Percentiles rank a stretch among this genome's conserved stretches.
Conservation (phyloP, 2,797 vertebrate species). For the Alosa sapidissima region DNA sequence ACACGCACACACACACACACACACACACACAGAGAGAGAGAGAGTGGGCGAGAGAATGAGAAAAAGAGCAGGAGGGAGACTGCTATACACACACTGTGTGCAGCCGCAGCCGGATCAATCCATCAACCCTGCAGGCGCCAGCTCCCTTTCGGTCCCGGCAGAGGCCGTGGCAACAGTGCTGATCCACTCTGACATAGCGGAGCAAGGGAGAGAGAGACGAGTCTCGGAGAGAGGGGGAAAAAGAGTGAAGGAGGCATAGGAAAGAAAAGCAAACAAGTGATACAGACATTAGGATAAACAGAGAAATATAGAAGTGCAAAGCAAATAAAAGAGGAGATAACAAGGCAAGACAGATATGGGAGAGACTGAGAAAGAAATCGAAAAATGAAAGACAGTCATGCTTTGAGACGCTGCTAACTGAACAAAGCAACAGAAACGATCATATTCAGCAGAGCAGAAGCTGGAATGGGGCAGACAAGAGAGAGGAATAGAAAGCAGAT, state of each 20-base stretch:
- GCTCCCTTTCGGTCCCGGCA: neutral
- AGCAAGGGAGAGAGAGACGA: neutral
- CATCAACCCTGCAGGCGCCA: constrained; percentile 39
- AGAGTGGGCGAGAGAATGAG: neutral
- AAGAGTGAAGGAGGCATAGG: neutral
- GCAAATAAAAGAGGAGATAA: neutral
- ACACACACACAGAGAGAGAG: neutral
- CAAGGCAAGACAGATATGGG: neutral
- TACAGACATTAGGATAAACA: neutral
- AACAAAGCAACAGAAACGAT: neutral
- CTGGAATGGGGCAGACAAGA: neutral
- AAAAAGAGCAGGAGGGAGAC: neutral
- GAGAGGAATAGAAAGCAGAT: neutral
- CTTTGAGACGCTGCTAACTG: neutral
- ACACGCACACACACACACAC: neutral
- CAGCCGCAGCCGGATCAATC: constrained; percentile 39
- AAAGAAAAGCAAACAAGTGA: constrained; percentile 17
- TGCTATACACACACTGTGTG: neutral
- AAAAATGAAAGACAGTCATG: neutral
- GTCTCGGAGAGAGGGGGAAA: neutral
- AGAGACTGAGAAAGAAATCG: neutral
- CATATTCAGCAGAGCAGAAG: neutral
- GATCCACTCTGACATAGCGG: constrained; percentile 2
- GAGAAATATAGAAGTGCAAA: neutral
- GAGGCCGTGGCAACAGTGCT: constrained; percentile 14